Evolutionary conservation across 1,140 invertebrate genomes (phyloP).

Genomic region (Epicauta chinensis): DNA sequence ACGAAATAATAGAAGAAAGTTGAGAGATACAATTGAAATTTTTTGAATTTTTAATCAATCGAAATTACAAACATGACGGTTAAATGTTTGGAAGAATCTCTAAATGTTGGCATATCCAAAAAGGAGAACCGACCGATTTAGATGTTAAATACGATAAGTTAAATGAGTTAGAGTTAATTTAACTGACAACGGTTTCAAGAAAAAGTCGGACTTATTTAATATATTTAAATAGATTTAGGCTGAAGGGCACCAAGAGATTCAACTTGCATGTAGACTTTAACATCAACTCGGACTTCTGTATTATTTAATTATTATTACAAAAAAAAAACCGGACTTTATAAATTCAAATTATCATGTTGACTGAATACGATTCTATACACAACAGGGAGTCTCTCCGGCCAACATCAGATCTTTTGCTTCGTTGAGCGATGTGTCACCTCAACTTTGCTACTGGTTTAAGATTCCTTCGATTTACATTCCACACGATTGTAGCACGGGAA

Average conservation of each 20-base stretch:
- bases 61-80: too few species aligned
- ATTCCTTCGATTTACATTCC: constrained; percentile 40
- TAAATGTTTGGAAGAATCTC: too few species aligned
- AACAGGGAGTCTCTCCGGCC: constrained; percentile 12
- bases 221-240: constrained; percentile 19
- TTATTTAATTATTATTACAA: too few species aligned
- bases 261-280: constrained; percentile 27
- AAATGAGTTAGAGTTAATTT: constrained; percentile 26
- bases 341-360: too few species aligned
- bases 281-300: constrained; percentile 6
- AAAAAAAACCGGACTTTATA: too few species aligned
- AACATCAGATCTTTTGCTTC: constrained; percentile 35
- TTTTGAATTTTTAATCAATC: too few species aligned
- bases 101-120: too few species aligned
- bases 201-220: too few species aligned
- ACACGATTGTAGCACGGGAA: constrained; percentile 36
- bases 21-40: too few species aligned
- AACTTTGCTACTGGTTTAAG: constrained; percentile 38
- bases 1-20: too few species aligned
- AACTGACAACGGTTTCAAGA: constrained; percentile 20
- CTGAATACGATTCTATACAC: constrained; percentile 14
- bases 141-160: constrained; percentile 13
- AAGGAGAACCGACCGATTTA: constrained; percentile 4
- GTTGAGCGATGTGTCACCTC: constrained; percentile 35
- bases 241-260: constrained; percentile 34